phyloP scores from a whole-genome alignment of 2,797 vertebrate species.

The Nannoperca obscura region DNA sequence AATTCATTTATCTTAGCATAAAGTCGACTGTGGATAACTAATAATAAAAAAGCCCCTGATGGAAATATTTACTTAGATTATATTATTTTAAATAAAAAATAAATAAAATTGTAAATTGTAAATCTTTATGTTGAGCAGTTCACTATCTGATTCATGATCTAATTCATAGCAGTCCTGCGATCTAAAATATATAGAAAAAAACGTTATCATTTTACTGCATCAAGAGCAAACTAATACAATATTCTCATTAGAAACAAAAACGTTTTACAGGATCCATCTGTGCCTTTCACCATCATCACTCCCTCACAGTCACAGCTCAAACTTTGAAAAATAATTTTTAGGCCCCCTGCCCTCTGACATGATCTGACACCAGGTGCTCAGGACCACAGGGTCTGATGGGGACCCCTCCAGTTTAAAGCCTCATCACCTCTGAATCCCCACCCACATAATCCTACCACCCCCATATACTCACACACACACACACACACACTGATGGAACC shows the following conservation, averaged over 20 bases:
- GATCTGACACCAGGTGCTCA: conserved; percentile 71
- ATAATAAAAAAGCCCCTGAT: background rate
- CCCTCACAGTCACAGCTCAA: conserved; percentile 43
- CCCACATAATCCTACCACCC: conserved; percentile 61
- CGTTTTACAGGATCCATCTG: conserved; percentile 51
- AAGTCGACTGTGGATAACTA: background rate
- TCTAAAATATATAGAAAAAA: background rate
- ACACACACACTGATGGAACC: background rate
- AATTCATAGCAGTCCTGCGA: background rate
- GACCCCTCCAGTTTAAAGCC: conserved; percentile 70
- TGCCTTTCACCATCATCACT: conserved; percentile 63
- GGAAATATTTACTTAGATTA: background rate
- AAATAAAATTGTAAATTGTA: background rate
- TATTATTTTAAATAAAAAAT: background rate
- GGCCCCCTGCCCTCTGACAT: conserved; percentile 64
- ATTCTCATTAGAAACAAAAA: background rate
- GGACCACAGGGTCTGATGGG: conserved; percentile 52
- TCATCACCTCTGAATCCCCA: conserved; percentile 73
- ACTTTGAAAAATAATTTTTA: conserved; percentile 43
- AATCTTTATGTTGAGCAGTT: background rate
- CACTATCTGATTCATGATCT: background rate
- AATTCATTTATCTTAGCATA: background rate
- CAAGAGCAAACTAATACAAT: background rate
- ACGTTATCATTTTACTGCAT: background rate
- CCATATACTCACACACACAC: conserved; percentile 10